Evolutionary conservation across 1,140 invertebrate species (phyloP).

Genomic region (Drosophila mojavensis): DNA sequence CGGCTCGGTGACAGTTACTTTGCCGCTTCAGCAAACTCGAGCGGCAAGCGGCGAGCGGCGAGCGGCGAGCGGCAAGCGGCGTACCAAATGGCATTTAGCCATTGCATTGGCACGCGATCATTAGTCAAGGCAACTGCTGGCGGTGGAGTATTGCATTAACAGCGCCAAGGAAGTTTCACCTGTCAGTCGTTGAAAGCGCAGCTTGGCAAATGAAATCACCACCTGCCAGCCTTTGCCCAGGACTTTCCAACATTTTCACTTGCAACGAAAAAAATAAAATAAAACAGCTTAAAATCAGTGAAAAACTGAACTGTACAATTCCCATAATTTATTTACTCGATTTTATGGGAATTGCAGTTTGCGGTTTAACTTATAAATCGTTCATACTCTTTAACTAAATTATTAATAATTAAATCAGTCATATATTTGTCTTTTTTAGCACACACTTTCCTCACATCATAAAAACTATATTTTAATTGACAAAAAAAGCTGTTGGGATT

Average conservation of each 20-base stretch:
- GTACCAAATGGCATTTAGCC: constrained; percentile 58
- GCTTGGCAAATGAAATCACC: constrained; percentile 27
- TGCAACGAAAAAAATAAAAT: no score
- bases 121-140: constrained; percentile 59
- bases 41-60: constrained; percentile 22
- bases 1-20: constrained; percentile 25
- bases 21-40: constrained; percentile 53
- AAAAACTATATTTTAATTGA: no score
- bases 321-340: not conserved
- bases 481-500: no score
- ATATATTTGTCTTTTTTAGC: no score
- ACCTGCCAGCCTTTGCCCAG: constrained; percentile 3
- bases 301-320: not conserved
- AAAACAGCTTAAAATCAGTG: not conserved
- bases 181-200: constrained; percentile 65
- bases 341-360: not conserved
- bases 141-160: constrained; percentile 19
- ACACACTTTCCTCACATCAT: no score
- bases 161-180: not conserved
- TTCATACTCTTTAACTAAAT: not conserved
- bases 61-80: constrained; percentile 16
- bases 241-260: not conserved
- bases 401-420: not conserved
- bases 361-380: not conserved
- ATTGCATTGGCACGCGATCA: constrained; percentile 75